These are phyloP conservation scores for Apaloderma vittatum DNA, from an alignment of 2,113 vertebrate genomes.

Conservation along the genomic window DNA sequence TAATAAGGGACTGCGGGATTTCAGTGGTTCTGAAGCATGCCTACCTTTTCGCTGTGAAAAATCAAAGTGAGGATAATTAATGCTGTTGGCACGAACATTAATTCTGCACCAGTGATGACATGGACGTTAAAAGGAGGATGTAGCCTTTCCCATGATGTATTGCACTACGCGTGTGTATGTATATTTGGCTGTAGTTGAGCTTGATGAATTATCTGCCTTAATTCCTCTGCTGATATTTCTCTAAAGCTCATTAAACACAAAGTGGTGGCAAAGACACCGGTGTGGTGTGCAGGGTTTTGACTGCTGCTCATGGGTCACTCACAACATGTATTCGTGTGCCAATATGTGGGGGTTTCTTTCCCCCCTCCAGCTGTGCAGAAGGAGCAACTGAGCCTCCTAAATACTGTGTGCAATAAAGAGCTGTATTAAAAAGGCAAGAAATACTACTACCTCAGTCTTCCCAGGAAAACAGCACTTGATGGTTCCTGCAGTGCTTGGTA, in stretches of 20 bases:
- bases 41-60: not conserved
- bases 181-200: not conserved
- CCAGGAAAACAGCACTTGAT: not conserved
- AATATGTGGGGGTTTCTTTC: too few relatives aligned
- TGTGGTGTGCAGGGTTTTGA: not conserved
- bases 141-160: not conserved
- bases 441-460: not conserved
- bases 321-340: accelerated
- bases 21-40: not conserved
- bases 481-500: not conserved
- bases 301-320: not conserved
- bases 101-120: slow-evolving; percentile 7
- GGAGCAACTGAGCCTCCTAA: not conserved
- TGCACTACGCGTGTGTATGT: not conserved
- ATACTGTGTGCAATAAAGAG: not conserved
- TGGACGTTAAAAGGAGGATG: not conserved
- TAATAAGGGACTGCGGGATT: not conserved
- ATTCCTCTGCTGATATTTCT: not conserved
- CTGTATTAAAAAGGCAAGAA: not conserved
- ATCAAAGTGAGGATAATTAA: slow-evolving; percentile 37
- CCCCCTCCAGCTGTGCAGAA: slow-evolving; percentile 2
- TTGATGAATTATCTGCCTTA: not conserved
- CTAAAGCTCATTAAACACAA: not conserved
- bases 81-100: slow-evolving; percentile 16
- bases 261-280: not conserved